Base-by-base conservation (phyloP, 1,140 invertebrate species). In the Panagrolaimus sp. region DNA sequence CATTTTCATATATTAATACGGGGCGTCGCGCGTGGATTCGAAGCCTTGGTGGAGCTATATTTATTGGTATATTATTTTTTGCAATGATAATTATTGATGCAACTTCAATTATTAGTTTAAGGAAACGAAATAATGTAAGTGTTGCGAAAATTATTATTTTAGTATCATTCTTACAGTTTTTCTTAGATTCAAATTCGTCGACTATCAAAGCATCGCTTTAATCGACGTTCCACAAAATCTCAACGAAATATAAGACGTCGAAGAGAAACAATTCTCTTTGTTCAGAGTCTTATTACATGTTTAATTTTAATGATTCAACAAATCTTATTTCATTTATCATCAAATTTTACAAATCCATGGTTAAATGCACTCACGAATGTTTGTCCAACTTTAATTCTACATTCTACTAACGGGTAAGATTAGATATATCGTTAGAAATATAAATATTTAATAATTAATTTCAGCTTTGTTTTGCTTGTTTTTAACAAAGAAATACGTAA, bases 181-280 rank as follows among this genome's bases (percentile, higher is more conserved):
- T n/a, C n/a, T 25, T 27, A 57, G 51, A 57, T 27, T 16, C 51
- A 57, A 57, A 57, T 57, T 27, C 51, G 51, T 57, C 20, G 20
- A 0, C 51, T 57, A 23, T 57, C 51, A 57, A 25, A 25, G 4
- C 51, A 57, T 13, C 13, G 13, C 20, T 57, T 25, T 20, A 57
- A 57, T 57, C 20, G 20, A 57, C 20, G 9, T 0, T 20, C 51
- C 1, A 25, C 51, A 25, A 27, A 57, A 9, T 25, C 20, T 57
- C 20, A 20, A 11, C 51, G 51, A 20, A 20, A 57, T 9, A 11
- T 57, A 20, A 14, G 51, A 11, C 51, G 51, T 11, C 20, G 27
- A 4, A n/a, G 13, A 11, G 51, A 57, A 57, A 27, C 27, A 20
- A 57, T 20, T 13, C 27, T 57, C 8, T 57, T 57, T 13, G n/a